These are phyloP conservation scores for Amniataba percoides DNA, from an alignment of 2,797 vertebrate genomes.

Conservation along the genomic window DNA sequence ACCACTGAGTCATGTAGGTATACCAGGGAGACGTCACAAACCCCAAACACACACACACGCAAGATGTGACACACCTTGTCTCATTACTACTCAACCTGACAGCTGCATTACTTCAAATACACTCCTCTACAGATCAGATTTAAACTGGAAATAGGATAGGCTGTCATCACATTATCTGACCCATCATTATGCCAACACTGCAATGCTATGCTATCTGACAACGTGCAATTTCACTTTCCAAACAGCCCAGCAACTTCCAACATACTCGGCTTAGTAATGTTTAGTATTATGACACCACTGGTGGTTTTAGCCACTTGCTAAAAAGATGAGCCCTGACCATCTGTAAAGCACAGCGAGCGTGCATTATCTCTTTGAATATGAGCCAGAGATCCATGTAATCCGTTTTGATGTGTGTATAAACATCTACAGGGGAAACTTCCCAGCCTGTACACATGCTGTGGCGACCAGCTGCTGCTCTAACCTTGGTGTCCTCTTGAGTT, in stretches of 20 bases:
- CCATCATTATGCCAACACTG: constrained; percentile 27
- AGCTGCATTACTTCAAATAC: constrained; percentile 26
- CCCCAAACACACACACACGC: constrained; percentile 17
- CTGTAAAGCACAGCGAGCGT: background rate
- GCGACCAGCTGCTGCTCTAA: constrained; percentile 2
- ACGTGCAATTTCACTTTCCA: constrained; percentile 22
- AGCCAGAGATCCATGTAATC: constrained; percentile 4
- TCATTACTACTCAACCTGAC: constrained; percentile 56
- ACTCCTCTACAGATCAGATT: background rate
- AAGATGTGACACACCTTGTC: constrained; percentile 16
- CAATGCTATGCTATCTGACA: constrained; percentile 8
- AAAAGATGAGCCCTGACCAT: background rate
- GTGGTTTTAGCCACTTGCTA: background rate
- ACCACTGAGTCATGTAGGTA: constrained; percentile 50
- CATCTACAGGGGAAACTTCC: background rate
- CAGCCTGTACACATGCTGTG: background rate
- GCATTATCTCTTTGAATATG: background rate
- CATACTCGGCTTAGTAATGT: background rate
- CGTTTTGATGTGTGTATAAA: background rate
- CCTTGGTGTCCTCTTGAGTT: background rate
- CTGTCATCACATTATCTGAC: constrained; percentile 14
- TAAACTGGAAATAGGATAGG: background rate
- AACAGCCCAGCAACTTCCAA: background rate
- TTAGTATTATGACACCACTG: background rate
- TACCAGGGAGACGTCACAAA: constrained; percentile 47